These are phyloP conservation scores for Capricornis sumatraensis DNA, from an alignment of 2,113 vertebrate genomes.

Conservation along the genomic window DNA sequence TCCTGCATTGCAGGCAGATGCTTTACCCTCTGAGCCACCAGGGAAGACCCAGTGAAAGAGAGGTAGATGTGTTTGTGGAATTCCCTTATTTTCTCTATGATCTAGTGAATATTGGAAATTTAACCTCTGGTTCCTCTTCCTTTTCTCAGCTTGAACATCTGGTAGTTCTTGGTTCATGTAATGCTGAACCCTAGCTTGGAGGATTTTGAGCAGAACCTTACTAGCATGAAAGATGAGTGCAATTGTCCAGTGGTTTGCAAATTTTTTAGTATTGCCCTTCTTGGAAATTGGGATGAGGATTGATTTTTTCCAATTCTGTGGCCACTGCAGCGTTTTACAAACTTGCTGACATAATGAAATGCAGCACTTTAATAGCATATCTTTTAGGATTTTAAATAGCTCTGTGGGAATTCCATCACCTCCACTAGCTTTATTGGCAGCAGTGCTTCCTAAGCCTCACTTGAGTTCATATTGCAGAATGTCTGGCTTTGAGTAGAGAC, in stretches of 20 bases:
- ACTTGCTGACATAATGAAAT: neutral
- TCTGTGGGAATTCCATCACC: neutral
- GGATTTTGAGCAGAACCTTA: neutral
- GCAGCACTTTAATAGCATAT: neutral
- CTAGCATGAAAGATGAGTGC: neutral
- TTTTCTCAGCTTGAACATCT: neutral
- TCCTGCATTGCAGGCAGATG: neutral
- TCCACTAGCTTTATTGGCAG: neutral
- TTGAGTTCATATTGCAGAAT: neutral
- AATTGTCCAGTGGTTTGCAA: neutral
- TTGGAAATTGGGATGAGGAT: neutral
- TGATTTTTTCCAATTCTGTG: neutral
- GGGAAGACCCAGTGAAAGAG: neutral
- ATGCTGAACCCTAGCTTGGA: neutral
- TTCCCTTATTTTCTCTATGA: neutral
- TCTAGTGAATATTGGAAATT: neutral
- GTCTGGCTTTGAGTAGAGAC: neutral
- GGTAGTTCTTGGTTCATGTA: neutral
- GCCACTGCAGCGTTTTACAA: neutral
- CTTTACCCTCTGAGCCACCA: neutral
- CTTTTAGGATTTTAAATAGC: neutral
- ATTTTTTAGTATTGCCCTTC: neutral
- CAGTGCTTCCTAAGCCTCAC: neutral
- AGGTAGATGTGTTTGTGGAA: neutral
- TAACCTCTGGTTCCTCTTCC: neutral